Conservation (phyloP, 92 coral and sea anemone species). For the Pocillopora grandis region DNA sequence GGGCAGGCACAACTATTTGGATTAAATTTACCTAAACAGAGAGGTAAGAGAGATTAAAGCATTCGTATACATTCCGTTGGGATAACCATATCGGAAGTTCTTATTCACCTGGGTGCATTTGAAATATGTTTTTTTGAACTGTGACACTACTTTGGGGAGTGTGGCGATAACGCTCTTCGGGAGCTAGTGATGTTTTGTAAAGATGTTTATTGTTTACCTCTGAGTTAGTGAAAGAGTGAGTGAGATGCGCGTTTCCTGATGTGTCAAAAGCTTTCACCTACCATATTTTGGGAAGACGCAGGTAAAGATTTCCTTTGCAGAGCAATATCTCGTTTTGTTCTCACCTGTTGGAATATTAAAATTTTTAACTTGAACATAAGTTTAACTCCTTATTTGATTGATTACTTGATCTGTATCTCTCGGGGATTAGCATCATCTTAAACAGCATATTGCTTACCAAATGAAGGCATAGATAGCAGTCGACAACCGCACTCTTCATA, state of each 20-base stretch:
- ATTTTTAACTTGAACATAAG: not conserved
- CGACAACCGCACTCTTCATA: constrained; percentile 49
- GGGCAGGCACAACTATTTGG: constrained; percentile 60
- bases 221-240: no score
- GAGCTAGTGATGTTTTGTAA: no score
- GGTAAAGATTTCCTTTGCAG: constrained; percentile 21
- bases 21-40: constrained; percentile 15
- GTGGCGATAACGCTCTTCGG: no score
- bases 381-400: not conserved
- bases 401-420: not conserved
- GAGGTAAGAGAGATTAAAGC: not conserved
- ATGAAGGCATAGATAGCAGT: constrained; percentile 49
- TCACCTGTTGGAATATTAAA: constrained; percentile 27
- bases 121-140: no score
- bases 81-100: no score
- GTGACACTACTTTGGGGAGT: no score
- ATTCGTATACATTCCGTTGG: no score
- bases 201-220: no score
- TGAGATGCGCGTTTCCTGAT: not conserved
- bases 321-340: constrained; percentile 36
- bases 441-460: constrained; percentile 26
- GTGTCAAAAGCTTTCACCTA: constrained; percentile 7
- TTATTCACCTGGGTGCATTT: no score
- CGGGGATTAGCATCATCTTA: not conserved
- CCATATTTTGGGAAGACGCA: constrained; percentile 46